Conservation (phyloP, 2,888 invertebrate species). For the Oscheius myriophilus region DNA sequence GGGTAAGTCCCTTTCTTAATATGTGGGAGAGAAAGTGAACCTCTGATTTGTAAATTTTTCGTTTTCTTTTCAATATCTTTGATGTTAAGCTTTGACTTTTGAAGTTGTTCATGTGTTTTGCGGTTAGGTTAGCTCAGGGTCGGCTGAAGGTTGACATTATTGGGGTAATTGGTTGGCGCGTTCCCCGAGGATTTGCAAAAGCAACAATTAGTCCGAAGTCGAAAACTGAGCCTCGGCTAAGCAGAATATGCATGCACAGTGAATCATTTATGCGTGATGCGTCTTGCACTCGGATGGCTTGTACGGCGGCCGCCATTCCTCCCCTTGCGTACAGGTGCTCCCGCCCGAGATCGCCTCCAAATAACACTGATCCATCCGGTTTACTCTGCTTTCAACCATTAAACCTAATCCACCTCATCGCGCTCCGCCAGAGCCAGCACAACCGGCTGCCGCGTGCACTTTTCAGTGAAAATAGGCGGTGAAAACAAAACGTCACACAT, state of each 20-base stretch:
- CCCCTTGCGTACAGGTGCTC: background rate
- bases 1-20: constrained; percentile 12
- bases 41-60: too few relatives aligned
- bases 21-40: background rate
- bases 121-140: background rate
- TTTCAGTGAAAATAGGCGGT: too few relatives aligned
- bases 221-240: constrained; percentile 10
- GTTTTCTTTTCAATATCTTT: too few relatives aligned
- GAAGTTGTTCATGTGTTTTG: background rate
- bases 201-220: constrained; percentile 25
- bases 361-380: constrained; percentile 28
- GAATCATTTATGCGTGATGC: constrained; percentile 27
- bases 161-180: constrained; percentile 13
- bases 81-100: background rate
- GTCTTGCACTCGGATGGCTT: background rate
- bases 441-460: background rate
- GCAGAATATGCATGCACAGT: constrained; percentile 23
- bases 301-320: background rate
- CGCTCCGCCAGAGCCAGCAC: background rate
- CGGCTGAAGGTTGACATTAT: constrained; percentile 17
- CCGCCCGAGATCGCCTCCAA: background rate
- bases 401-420: constrained; percentile 6
- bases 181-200: constrained; percentile 15
- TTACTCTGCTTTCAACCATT: constrained; percentile 7
- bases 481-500: too few relatives aligned